Conservation (phyloP, 2,888 invertebrate species). For the Anaspis maculata region DNA sequence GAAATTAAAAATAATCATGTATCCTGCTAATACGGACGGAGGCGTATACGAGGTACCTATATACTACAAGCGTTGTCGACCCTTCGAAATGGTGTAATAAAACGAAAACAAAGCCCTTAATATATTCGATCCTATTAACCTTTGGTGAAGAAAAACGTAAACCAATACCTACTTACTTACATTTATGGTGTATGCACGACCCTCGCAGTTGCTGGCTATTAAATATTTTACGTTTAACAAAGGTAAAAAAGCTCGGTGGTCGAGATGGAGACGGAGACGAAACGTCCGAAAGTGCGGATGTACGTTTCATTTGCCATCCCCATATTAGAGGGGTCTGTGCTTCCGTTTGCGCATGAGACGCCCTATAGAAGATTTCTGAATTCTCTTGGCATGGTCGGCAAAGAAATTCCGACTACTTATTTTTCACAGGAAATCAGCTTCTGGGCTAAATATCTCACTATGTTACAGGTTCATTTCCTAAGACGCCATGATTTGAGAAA, state of each 20-base stretch:
- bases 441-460: slow-evolving; percentile 2
- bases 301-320: slow-evolving; percentile 17
- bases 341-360: slow-evolving; percentile 6
- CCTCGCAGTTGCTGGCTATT: slow-evolving; percentile 12
- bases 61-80: not conserved
- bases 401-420: slow-evolving; percentile 17
- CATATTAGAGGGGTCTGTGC: slow-evolving; percentile 14
- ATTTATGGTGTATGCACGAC: too few species aligned
- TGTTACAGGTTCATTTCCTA: slow-evolving; percentile 5
- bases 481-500: too few species aligned
- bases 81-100: too few species aligned
- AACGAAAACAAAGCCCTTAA: not conserved
- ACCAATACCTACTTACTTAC: slow-evolving; percentile 8
- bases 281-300: slow-evolving; percentile 11
- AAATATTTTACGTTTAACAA: slow-evolving; percentile 15
- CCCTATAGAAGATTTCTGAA: too few species aligned
- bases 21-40: too few species aligned
- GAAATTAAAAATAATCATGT: not conserved
- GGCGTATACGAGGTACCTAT: not conserved
- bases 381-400: slow-evolving; percentile 11
- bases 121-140: not conserved
- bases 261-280: slow-evolving; percentile 7
- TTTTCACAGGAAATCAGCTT: slow-evolving; percentile 14
- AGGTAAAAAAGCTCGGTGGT: slow-evolving; percentile 9
- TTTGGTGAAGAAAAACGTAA: slow-evolving; percentile 10